phyloP scores from a whole-genome alignment of 2,113 vertebrate genomes.

The Hippocampus guttulatus region DNA sequence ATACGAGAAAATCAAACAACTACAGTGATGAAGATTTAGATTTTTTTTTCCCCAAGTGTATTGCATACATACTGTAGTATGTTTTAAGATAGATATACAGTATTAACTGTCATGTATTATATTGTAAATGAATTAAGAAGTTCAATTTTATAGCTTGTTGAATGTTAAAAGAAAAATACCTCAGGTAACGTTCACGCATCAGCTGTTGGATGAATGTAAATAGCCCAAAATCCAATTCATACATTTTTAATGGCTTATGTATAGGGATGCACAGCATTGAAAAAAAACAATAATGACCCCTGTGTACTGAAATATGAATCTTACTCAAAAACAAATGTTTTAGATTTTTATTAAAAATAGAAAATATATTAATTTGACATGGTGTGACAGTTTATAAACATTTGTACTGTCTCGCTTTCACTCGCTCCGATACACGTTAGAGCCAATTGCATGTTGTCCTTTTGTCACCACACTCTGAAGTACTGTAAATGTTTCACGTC shows the following conservation, averaged over 20 bases:
- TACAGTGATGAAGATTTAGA: not conserved
- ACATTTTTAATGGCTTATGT: not conserved
- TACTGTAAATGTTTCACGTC: constrained; percentile 4
- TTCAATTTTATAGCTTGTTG: constrained; percentile 8
- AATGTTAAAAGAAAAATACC: constrained; percentile 7
- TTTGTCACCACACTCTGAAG: constrained; percentile 13
- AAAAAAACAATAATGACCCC: not conserved
- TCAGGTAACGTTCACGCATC: constrained; percentile 6
- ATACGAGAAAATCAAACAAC: not conserved
- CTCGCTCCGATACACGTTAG: not conserved
- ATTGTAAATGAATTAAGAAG: constrained; percentile 28
- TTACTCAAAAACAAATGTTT: constrained; percentile 36
- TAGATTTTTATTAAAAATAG: constrained; percentile 60
- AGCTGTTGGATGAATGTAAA: constrained; percentile 34
- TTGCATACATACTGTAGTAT: not conserved
- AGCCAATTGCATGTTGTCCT: constrained; percentile 11
- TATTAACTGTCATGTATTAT: constrained; percentile 18
- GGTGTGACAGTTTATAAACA: constrained; percentile 27
- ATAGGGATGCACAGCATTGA: not conserved
- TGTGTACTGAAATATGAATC: constrained; percentile 18
- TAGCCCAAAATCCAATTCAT: constrained; percentile 5
- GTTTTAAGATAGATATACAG: constrained; percentile 4
- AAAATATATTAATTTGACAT: constrained; percentile 34
- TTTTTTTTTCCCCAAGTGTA: not conserved
- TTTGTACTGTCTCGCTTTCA: constrained; percentile 21